Evolutionary conservation across 2,797 vertebrate species (phyloP), one percentile per base, ranked within the genome.

Genomic region (Pteronotus mesoamericanus): DNA sequence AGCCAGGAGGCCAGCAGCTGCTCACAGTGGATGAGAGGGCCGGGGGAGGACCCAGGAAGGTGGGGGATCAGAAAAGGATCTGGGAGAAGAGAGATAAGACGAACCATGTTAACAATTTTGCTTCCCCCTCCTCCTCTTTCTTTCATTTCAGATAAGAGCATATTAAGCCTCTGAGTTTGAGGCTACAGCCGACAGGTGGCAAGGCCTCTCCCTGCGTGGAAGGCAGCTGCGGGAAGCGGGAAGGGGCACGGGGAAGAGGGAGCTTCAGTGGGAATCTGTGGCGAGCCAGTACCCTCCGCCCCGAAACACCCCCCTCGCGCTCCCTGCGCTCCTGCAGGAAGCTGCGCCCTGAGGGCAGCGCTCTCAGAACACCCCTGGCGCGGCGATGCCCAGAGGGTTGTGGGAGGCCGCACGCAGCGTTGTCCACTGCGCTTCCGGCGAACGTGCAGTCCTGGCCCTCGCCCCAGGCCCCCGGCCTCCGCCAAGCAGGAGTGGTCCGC

Each of bases 1-100:
- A 96, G 82, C 97, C 97, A 97, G 97, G 95, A 89, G 57, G 97
- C 96, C 93, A 97, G 96, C 98, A 98, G 98, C 98, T 99, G 98
- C 96, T 98, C 96, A 86, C 34, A 72, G 86, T 22, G n/a, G 91
- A 97, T 90, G 57, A 82, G 86, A 51, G 92, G 80, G 85, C 57
- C 46, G 53, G 68, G 46, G 72, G 34, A 61, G 44, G 68, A 86
- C 48, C 94, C 44, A 3, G 97, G 86, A 91, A 96, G 37, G 26
- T 86, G 83, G 88, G 74, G 93, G 92, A 80, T 94, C 78, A 21
- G 53, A 46, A 97, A 48, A 53, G 64, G 78, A 37, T 95, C 95
- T 0, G 0, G 44, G 37, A 94, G 82, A 91, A 85, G 74, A 97
- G 94, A 94, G 86, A 87, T 61, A 93, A 88, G 95, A 51, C 96